Percentiles rank a stretch among this genome's conserved stretches.
Conservation (phyloP, 2,797 vertebrate genomes). For the Lutjanus campechanus region DNA sequence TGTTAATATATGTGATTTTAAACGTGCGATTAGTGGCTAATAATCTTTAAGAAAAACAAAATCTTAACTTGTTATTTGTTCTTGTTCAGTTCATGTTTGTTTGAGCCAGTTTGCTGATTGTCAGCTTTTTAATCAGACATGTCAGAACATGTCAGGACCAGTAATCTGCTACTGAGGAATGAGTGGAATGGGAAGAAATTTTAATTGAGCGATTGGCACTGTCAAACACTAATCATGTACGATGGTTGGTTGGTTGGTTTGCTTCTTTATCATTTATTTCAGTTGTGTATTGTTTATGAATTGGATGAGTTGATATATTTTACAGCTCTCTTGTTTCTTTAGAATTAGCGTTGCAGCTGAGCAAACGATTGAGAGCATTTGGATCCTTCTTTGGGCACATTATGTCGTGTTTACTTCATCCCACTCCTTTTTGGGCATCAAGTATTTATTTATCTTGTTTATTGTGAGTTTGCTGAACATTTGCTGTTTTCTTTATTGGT, state of each 20-base stretch:
- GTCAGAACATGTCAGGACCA: slow-evolving; percentile 21
- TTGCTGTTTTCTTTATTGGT: too few species aligned
- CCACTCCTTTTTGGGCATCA: too few species aligned
- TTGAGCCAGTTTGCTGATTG: neutral
- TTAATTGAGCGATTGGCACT: neutral
- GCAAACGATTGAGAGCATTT: neutral
- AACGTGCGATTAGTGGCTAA: neutral
- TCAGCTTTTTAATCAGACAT: neutral
- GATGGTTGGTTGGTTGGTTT: neutral
- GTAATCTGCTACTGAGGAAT: neutral
- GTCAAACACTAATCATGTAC: too few species aligned
- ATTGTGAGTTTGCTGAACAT: too few species aligned
- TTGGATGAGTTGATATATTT: too few species aligned
- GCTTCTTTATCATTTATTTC: neutral
- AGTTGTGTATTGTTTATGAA: neutral
- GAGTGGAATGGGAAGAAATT: neutral
- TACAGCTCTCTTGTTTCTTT: too few species aligned
- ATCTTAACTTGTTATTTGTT: neutral
- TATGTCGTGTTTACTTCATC: too few species aligned
- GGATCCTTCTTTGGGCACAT: neutral
- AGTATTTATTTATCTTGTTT: too few species aligned
- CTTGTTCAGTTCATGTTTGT: neutral
- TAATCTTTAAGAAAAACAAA: neutral
- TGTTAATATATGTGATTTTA: neutral
- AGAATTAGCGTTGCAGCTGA: too few species aligned